A percentile compares a stretch with the other conserved stretches of the same genome.
Conservation (phyloP, 2,888 invertebrate genomes). For the Erannis defoliaria region DNA sequence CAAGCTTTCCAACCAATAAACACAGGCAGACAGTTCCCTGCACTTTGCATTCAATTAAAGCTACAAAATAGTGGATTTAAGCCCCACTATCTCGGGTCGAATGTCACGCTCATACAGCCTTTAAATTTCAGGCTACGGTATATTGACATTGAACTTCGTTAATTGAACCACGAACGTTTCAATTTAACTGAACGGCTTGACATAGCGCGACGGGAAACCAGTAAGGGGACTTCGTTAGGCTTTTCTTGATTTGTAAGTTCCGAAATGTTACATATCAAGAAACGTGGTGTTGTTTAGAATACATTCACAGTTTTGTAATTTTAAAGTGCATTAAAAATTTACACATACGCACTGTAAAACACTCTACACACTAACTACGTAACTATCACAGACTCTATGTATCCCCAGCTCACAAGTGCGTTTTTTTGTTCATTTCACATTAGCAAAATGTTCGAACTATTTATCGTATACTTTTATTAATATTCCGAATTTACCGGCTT, state of each 20-base stretch:
- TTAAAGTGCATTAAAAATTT: too few relatives aligned
- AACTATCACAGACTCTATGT: too few relatives aligned
- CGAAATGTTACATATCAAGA: too few relatives aligned
- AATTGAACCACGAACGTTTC: slow-evolving; percentile 35
- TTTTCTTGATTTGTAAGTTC: neutral
- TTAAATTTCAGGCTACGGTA: slow-evolving; percentile 33
- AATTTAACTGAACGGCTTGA: slow-evolving; percentile 28
- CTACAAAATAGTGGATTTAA: slow-evolving; percentile 27
- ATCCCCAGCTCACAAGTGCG: too few relatives aligned
- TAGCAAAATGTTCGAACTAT: too few relatives aligned
- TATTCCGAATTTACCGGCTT: too few relatives aligned
- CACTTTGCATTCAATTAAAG: slow-evolving; percentile 34
- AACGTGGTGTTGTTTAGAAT: too few relatives aligned
- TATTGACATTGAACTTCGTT: slow-evolving; percentile 33
- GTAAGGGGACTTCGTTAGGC: neutral
- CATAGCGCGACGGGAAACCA: neutral
- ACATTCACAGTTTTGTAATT: too few relatives aligned
- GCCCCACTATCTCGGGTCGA: slow-evolving; percentile 24
- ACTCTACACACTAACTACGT: too few relatives aligned
- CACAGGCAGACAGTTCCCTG: neutral
- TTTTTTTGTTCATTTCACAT: too few relatives aligned
- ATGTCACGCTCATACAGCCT: slow-evolving; percentile 22
- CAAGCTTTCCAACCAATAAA: slow-evolving; percentile 21
- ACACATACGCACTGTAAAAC: too few relatives aligned
- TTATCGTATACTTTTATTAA: too few relatives aligned